A percentile compares a stretch with the other conserved stretches of the same genome.
These are phyloP conservation scores for Eubucco bourcierii DNA, from an alignment of 2,113 vertebrate species.

Conservation along the genomic window DNA sequence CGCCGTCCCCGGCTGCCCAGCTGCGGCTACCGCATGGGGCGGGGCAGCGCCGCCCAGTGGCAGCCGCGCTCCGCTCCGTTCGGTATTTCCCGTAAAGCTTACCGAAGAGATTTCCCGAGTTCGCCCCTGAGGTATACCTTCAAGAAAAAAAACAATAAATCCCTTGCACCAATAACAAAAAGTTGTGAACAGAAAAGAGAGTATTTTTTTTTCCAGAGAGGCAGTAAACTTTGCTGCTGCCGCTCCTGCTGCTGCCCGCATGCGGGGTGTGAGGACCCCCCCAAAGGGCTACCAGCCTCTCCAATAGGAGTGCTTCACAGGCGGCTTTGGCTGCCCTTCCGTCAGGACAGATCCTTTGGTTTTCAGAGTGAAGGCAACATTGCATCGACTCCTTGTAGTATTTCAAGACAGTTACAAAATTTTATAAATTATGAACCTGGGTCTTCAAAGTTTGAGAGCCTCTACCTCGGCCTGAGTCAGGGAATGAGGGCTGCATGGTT, in stretches of 20 bases:
- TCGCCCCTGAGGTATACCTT: fast-evolving
- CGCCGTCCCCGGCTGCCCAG: too few relatives aligned
- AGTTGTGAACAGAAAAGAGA: neutral
- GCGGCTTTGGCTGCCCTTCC: fast-evolving
- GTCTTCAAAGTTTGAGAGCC: neutral
- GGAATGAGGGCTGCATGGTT: neutral
- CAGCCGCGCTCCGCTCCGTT: neutral
- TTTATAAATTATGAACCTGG: neutral
- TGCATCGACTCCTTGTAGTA: neutral
- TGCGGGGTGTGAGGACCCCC: neutral
- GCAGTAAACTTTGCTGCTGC: neutral
- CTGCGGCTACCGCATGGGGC: neutral
- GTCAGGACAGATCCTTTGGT: neutral
- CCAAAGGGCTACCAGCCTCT: neutral
- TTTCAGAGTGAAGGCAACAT: neutral
- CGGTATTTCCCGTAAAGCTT: neutral
- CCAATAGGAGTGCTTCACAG: fast-evolving
- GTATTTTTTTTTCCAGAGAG: neutral
- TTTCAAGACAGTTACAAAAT: neutral
- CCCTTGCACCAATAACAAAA: neutral
- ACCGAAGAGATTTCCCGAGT: neutral
- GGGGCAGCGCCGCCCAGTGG: neutral
- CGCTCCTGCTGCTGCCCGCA: too few relatives aligned
- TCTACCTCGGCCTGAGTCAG: neutral
- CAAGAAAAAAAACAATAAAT: neutral